Conservation (phyloP, 2,888 invertebrate species). For the Conistra vaccinii region DNA sequence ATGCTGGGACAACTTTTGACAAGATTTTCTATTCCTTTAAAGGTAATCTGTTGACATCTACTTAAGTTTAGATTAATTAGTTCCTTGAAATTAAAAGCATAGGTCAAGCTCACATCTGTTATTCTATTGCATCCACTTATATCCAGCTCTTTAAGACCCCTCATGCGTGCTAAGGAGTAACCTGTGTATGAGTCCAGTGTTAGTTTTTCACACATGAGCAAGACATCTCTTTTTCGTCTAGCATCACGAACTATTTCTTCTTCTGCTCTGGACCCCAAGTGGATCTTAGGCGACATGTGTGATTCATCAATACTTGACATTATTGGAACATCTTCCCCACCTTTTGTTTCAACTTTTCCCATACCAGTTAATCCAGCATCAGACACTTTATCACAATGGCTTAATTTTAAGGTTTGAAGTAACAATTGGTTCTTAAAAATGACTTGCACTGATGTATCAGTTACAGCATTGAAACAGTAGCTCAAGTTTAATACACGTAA, state of each 20-base stretch:
- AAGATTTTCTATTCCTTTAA: constrained; percentile 91
- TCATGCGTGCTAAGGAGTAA: constrained; percentile 90
- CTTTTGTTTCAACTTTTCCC: constrained; percentile 85
- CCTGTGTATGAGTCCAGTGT: constrained; percentile 83
- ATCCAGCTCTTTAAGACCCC: constrained; percentile 91
- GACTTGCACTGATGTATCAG: constrained; percentile 92
- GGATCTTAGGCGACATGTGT: constrained; percentile 83
- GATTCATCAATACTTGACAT: constrained; percentile 79
- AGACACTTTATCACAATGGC: constrained; percentile 92
- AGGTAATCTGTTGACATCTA: constrained; percentile 93
- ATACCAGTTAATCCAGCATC: constrained; percentile 94
- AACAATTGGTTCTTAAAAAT: constrained; percentile 92
- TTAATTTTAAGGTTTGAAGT: constrained; percentile 91
- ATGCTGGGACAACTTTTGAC: constrained; percentile 93
- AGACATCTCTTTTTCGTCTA: constrained; percentile 91
- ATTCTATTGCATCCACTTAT: constrained; percentile 93
- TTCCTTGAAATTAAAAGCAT: constrained; percentile 92
- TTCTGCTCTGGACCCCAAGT: constrained; percentile 92
- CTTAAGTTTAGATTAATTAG: constrained; percentile 91
- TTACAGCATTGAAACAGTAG: constrained; percentile 93
- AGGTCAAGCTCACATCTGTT: constrained; percentile 93
- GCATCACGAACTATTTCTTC: constrained; percentile 93
- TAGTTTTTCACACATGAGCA: constrained; percentile 91
- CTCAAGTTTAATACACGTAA: constrained; percentile 92
- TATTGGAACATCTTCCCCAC: constrained; percentile 78